Evolutionary conservation across 2,888 invertebrate genomes (phyloP).

Genomic region (Mylabris sibirica): DNA sequence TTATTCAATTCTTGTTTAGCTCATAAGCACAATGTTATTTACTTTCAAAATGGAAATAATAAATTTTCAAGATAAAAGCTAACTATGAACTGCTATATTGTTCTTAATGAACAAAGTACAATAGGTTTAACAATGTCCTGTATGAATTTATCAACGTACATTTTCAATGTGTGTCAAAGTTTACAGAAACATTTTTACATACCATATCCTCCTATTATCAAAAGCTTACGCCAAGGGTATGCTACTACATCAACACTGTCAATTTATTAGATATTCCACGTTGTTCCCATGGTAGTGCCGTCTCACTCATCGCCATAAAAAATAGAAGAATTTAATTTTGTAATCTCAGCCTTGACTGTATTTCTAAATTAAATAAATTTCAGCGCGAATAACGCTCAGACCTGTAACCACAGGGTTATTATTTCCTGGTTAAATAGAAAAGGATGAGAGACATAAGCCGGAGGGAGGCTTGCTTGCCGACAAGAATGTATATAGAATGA

Average conservation of each 20-base stretch:
- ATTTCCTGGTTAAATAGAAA: constrained; percentile 42
- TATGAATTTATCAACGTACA: not conserved
- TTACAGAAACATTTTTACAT: too few species aligned
- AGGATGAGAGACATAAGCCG: constrained; percentile 31
- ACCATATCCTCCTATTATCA: too few species aligned
- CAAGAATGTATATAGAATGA: constrained; percentile 18
- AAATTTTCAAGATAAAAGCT: constrained; percentile 20
- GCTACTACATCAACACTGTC: too few species aligned
- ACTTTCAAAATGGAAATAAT: constrained; percentile 25
- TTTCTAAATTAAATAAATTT: constrained; percentile 40
- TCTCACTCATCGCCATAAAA: constrained; percentile 27
- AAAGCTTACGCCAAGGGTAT: too few species aligned
- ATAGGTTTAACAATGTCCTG: not conserved
- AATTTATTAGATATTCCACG: constrained; percentile 30
- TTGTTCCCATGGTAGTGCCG: constrained; percentile 25
- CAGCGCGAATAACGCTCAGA: constrained; percentile 35
- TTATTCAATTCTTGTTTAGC: constrained; percentile 35
- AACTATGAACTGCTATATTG: not conserved
- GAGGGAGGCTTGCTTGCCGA: constrained; percentile 29
- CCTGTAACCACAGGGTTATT: constrained; percentile 36
- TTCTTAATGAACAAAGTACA: not conserved
- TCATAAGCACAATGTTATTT: constrained; percentile 27
- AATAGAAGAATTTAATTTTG: constrained; percentile 36
- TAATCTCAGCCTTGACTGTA: constrained; percentile 25
- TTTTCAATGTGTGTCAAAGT: not conserved